Percentiles rank a stretch among this genome's conserved stretches.
phyloP scores from a whole-genome alignment of 2,888 invertebrate genomes.

The Agrotis clavis region DNA sequence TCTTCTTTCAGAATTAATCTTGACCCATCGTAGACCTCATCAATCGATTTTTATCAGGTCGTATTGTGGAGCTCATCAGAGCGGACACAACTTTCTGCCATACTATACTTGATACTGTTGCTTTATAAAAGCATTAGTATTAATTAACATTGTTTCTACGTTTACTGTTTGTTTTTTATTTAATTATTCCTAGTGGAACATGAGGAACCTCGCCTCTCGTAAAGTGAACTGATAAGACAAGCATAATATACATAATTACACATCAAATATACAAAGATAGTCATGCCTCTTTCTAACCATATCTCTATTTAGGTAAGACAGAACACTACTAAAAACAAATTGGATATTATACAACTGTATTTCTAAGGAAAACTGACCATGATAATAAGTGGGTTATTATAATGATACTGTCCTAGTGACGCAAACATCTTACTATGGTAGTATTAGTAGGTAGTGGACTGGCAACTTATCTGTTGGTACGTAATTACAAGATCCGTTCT shows the following conservation, averaged over 20 bases:
- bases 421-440: slow-evolving; percentile 36
- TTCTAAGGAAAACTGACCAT: slow-evolving; percentile 3
- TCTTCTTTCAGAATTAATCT: neutral
- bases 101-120: neutral
- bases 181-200: too few relatives aligned
- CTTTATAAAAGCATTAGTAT: too few relatives aligned
- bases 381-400: slow-evolving; percentile 5
- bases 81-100: neutral
- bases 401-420: slow-evolving; percentile 15
- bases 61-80: neutral
- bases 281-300: too few relatives aligned
- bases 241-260: too few relatives aligned
- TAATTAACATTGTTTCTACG: too few relatives aligned
- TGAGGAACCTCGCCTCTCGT: too few relatives aligned
- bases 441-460: slow-evolving; percentile 30
- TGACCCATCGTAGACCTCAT: neutral
- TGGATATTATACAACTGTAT: neutral
- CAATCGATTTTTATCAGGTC: neutral
- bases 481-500: slow-evolving; percentile 41
- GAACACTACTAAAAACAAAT: neutral
- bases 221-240: too few relatives aligned
- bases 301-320: too few relatives aligned
- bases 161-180: too few relatives aligned
- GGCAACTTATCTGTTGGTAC: neutral
- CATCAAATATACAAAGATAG: too few relatives aligned